Evolutionary conservation across 2,888 invertebrate species (phyloP), one percentile per base, ranked within the genome.

Genomic region (Mermis nigrescens): DNA sequence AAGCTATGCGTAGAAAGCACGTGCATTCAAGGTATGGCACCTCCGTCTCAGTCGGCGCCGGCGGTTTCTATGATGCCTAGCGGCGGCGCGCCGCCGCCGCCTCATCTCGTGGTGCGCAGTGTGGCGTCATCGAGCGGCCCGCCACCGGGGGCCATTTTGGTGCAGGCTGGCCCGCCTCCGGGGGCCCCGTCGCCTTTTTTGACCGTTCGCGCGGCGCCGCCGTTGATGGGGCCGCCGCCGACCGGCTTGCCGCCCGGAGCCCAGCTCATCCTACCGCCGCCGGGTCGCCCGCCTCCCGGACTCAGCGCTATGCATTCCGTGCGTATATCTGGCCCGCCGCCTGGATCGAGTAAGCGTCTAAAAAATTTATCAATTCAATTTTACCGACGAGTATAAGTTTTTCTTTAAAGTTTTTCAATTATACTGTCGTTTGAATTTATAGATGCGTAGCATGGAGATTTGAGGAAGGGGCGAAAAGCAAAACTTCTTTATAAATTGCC

Each of bases 21-120:
- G n/a, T n/a, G n/a, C n/a, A n/a, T n/a, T n/a, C n/a, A n/a, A n/a
- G n/a, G n/a, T n/a, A n/a, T n/a, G n/a, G n/a, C n/a, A n/a, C n/a
- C n/a, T n/a, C n/a, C n/a, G n/a, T n/a, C n/a, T n/a, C n/a, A n/a
- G n/a, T n/a, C n/a, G n/a, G n/a, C n/a, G n/a, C n/a, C n/a, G n/a
- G n/a, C n/a, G n/a, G n/a, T n/a, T n/a, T n/a, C n/a, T n/a, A n/a
- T n/a, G 12, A 38, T 19, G 38, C 38, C 38, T 38, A 19, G 7
- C 65, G 64, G 7, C 65, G 64, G 60, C 55, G 63, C 12, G 59
- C 59, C 56, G 53, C 32, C 26, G n/a, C n/a, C n/a, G 57, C 27
- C 19, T 22, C 53, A n/a, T 12, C 45, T 12, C 24, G 31, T 27
- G 12, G n/a, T n/a, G n/a, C n/a, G n/a, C n/a, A n/a, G n/a, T 1